phyloP scores from a whole-genome alignment of 2,888 invertebrate genomes.

The Drosophila aldrichi region DNA sequence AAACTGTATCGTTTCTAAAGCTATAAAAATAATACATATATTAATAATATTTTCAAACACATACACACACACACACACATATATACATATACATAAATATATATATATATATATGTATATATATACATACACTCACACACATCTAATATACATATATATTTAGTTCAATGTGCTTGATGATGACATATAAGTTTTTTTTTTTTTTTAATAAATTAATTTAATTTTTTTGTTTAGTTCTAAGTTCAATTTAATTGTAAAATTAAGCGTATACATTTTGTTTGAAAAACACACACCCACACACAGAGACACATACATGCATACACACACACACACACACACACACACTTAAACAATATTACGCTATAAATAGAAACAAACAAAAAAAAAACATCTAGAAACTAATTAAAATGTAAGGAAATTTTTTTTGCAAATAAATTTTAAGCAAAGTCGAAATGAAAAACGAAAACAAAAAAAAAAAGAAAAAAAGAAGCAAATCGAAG shows the following conservation, averaged over 20 bases:
- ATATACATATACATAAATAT: constrained; percentile 14
- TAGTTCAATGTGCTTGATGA: constrained; percentile 56
- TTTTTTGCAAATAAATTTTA: constrained; percentile 63
- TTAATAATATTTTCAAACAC: constrained; percentile 41
- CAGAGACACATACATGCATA: constrained; percentile 9
- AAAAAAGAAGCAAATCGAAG: constrained; percentile 2
- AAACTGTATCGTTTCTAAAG: constrained; percentile 32
- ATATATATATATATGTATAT: constrained; percentile 12
- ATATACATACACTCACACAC: constrained; percentile 2
- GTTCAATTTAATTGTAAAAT: constrained; percentile 74
- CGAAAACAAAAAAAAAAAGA: not conserved
- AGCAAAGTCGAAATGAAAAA: constrained; percentile 30
- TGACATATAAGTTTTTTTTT: constrained; percentile 29
- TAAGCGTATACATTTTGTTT: constrained; percentile 70
- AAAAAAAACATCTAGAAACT: constrained; percentile 55
- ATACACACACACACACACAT: constrained; percentile 28
- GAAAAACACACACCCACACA: constrained; percentile 58
- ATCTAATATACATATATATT: constrained; percentile 20
- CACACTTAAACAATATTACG: constrained; percentile 49
- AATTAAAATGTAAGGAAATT: constrained; percentile 65
- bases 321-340: constrained; percentile 17
- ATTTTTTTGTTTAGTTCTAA: constrained; percentile 72
- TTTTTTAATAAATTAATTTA: constrained; percentile 13
- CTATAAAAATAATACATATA: constrained; percentile 27
- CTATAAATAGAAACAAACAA: constrained; percentile 47